Conservation (phyloP, 2,113 vertebrate species). For the Limanda limanda region DNA sequence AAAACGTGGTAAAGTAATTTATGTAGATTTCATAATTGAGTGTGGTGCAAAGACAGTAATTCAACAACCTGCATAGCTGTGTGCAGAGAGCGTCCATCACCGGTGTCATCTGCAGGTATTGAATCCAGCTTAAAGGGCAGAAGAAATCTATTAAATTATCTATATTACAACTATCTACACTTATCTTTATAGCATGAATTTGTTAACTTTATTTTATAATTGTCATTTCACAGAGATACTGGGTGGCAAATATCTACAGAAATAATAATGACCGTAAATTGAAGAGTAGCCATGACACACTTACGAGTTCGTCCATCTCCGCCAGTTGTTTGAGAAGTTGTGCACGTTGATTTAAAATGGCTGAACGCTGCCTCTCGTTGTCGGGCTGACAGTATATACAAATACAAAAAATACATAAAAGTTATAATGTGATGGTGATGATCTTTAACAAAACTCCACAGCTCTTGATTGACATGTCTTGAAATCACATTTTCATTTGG, state of each 20-base stretch:
- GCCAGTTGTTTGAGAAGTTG: conserved; percentile 61
- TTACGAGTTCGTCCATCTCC: conserved; percentile 62
- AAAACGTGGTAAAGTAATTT: not conserved
- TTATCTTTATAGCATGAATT: not conserved
- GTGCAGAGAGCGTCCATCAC: not conserved
- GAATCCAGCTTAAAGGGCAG: conserved; percentile 46
- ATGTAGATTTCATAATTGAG: not conserved
- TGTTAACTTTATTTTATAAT: too few relatives aligned
- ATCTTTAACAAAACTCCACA: not conserved
- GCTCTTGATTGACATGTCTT: not conserved
- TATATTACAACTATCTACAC: too few relatives aligned
- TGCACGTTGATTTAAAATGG: conserved; percentile 41
- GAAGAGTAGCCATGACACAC: not conserved
- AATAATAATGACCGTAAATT: not conserved
- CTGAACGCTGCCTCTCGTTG: conserved; percentile 17
- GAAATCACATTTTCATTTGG: too few relatives aligned
- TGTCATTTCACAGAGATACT: not conserved
- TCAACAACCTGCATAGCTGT: conserved; percentile 13
- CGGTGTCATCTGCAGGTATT: conserved; percentile 27
- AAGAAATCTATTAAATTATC: too few relatives aligned
- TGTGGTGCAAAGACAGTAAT: not conserved
- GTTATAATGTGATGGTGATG: not conserved
- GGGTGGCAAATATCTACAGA: not conserved
- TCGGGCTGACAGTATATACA: conserved; percentile 34
- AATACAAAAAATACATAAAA: not conserved